Evolutionary conservation across 1,140 invertebrate species (phyloP), one percentile per base, ranked within the genome.

Genomic region (Gryllus bimaculatus): DNA sequence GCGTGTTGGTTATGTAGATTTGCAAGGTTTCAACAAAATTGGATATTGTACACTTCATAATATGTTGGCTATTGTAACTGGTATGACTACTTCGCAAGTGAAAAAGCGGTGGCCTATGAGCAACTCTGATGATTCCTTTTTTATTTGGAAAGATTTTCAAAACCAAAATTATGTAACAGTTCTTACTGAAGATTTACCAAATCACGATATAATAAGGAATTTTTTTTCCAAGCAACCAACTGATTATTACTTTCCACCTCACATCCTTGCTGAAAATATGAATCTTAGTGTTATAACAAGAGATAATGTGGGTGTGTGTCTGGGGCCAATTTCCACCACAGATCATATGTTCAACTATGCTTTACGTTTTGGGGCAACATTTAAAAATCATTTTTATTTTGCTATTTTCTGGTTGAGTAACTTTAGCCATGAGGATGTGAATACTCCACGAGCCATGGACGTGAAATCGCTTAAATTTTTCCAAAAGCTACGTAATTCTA

Each of bases 1-100:
- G 54, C 85, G 89, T 20, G 86, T 90, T 8, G 87, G 86, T 8
- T 91, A 89, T 84, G 81, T 90, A 15, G 85, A 87, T 47, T 83
- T 92, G 21, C 84, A 86, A 75, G 91, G 91, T 0, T 92, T 91
- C 82, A 91, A 90, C 82, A 92, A 92, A 85, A 82, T 91, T 81
- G 93, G 90, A 5, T 93, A 94, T 82, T 95, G 95, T 81, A 95
- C 93, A 0, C 95, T 93, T 83, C 93, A 93, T 0, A 96, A 96
- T 85, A 83, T 95, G 39, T 92, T 95, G 88, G 92, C 94, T 0
- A 85, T 93, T 7, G 84, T 95, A 39, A 92, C 91, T 6, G 94
- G 94, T 4, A 26, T 78, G 4, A 21, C 0, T 8, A 48, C 75
- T 18, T 20, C 47, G 39, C 74, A 48, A 48, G 26, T 85, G 49